phyloP scores from a whole-genome alignment of 2,113 vertebrate genomes.

The Tragelaphus buxtoni region DNA sequence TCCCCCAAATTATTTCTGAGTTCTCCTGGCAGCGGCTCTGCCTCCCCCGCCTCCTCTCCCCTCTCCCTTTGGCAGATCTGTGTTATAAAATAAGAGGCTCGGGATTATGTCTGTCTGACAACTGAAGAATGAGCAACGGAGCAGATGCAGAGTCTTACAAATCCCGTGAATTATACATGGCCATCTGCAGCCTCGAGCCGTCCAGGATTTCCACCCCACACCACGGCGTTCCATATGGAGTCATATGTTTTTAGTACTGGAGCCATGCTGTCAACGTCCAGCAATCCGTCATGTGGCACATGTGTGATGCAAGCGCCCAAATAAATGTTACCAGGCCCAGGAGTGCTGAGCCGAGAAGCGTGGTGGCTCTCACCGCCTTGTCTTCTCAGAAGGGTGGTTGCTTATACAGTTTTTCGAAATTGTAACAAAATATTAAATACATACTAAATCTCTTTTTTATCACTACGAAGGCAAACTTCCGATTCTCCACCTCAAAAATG shows the following conservation, averaged over 20 bases:
- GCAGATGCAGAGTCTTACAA: slow-evolving; percentile 69
- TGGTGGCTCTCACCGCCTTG: not conserved
- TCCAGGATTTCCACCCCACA: slow-evolving; percentile 55
- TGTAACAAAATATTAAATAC: not conserved
- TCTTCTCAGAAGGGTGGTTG: not conserved
- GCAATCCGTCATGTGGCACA: slow-evolving; percentile 39
- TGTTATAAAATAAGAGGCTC: slow-evolving; percentile 66
- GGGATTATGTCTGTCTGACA: slow-evolving; percentile 72
- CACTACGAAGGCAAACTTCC: not conserved
- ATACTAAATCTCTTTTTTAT: not conserved
- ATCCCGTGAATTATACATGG: slow-evolving; percentile 69
- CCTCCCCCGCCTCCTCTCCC: slow-evolving; percentile 6
- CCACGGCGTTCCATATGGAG: slow-evolving; percentile 67
- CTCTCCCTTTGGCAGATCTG: slow-evolving; percentile 51
- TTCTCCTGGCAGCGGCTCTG: slow-evolving; percentile 52
- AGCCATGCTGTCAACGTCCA: slow-evolving; percentile 59
- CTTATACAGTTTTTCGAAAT: not conserved
- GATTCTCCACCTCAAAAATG: not conserved
- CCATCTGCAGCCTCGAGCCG: slow-evolving; percentile 73
- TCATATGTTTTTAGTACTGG: slow-evolving; percentile 65
- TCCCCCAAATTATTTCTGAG: slow-evolving; percentile 51
- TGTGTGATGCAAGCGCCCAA: slow-evolving; percentile 53
- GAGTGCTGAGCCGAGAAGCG: not conserved
- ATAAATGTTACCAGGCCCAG: slow-evolving; percentile 1
- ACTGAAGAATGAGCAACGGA: slow-evolving; percentile 73